These are phyloP conservation scores for Sapajus apella DNA, from an alignment of 2,113 vertebrate genomes.

Conservation along the genomic window DNA sequence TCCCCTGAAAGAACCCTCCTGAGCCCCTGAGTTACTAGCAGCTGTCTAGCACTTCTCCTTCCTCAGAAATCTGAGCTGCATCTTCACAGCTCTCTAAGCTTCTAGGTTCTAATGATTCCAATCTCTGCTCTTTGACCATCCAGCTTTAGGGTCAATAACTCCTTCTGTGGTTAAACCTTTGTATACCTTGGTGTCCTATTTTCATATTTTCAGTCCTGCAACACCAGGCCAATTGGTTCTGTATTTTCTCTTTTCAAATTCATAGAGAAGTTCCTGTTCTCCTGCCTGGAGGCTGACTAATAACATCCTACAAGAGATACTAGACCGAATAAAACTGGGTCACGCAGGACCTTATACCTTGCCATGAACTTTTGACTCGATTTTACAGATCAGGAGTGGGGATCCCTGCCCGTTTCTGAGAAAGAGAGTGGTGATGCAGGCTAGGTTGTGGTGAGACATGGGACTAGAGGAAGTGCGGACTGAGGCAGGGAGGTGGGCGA, in stretches of 20 bases:
- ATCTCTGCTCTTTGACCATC: not conserved
- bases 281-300: not conserved
- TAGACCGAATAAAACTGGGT: not conserved
- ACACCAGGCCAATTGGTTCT: not conserved
- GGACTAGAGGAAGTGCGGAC: not conserved
- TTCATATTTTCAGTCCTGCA: not conserved
- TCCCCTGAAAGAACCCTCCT: not conserved
- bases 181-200: rapidly evolving
- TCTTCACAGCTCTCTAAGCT: not conserved
- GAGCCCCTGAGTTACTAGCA: not conserved
- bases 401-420: not conserved
- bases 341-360: not conserved
- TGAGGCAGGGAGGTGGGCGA: not conserved
- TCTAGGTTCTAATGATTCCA: not conserved
- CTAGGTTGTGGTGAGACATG: not conserved
- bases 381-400: not conserved
- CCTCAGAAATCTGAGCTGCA: not conserved
- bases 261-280: not conserved
- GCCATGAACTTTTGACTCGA: not conserved
- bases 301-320: not conserved
- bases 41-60: not conserved
- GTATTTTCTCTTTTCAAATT: not conserved
- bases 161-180: not conserved
- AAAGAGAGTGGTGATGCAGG: not conserved
- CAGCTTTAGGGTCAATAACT: not conserved